A percentile compares a stretch with the other conserved stretches of the same genome.
Evolutionary conservation across 2,888 invertebrate species (phyloP).

Genomic region (Perizoma flavofasciatum): DNA sequence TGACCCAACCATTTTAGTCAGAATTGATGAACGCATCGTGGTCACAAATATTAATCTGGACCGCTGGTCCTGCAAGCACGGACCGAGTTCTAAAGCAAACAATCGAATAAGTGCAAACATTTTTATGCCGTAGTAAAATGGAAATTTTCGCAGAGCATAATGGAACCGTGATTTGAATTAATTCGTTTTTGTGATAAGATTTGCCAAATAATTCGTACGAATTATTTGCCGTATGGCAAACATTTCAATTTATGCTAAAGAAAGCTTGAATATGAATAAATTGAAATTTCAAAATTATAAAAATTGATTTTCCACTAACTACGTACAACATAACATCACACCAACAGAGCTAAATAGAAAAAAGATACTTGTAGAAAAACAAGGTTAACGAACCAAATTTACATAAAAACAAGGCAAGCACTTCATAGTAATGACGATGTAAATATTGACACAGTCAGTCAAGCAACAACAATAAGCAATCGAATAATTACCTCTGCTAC

Average conservation of each 20-base stretch:
- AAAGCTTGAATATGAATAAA: no score
- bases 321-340: no score
- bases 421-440: neutral
- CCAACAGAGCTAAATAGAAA: no score
- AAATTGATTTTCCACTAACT: no score
- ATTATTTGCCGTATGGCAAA: no score
- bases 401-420: slow-evolving; percentile 11
- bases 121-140: slow-evolving; percentile 24
- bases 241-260: neutral
- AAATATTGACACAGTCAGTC: no score
- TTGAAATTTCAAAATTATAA: no score
- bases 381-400: slow-evolving; percentile 4
- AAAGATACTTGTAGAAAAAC: no score
- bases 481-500: neutral
- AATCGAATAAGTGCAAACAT: slow-evolving; percentile 34
- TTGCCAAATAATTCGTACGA: slow-evolving; percentile 1
- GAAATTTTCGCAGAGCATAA: slow-evolving; percentile 21
- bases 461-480: neutral
- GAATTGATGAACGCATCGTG: no score
- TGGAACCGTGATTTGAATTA: slow-evolving; percentile 30
- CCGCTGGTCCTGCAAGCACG: neutral
- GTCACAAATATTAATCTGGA: no score
- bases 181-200: slow-evolving; percentile 18
- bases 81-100: slow-evolving; percentile 20
- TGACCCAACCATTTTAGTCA: no score